Evolutionary conservation across 2,797 vertebrate genomes (phyloP).

Genomic region (Cuculus canorus): DNA sequence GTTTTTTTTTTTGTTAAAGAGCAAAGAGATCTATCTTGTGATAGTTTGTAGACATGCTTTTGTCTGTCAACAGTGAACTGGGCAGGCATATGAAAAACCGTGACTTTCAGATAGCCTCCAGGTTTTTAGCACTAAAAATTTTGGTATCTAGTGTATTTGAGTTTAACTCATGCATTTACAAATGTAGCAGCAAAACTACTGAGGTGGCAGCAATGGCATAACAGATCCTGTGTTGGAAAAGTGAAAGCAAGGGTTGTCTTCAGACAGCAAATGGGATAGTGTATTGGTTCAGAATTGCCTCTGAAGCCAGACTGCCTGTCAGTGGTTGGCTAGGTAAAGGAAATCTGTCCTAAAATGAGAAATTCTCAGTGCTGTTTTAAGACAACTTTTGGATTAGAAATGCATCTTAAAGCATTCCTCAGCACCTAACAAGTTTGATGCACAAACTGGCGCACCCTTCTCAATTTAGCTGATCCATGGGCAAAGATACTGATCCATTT

Average conservation of each 20-base stretch:
- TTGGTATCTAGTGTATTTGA: background rate
- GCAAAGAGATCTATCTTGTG: background rate
- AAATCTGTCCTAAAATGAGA: background rate
- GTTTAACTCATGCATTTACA: background rate
- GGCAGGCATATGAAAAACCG: background rate
- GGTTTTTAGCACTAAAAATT: background rate
- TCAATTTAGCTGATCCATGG: background rate
- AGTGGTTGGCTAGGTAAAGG: background rate
- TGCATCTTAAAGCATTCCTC: background rate
- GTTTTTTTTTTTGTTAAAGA: background rate
- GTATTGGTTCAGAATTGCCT: background rate
- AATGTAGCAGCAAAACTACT: background rate
- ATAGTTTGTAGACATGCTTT: background rate
- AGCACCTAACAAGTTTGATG: background rate
- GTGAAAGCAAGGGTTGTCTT: background rate
- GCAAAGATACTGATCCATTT: background rate
- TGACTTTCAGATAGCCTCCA: background rate
- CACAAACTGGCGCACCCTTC: background rate
- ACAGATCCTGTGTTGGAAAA: background rate
- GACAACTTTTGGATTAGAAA: background rate
- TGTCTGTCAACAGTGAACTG: background rate
- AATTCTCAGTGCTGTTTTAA: background rate
- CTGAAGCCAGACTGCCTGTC: background rate
- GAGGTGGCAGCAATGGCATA: background rate
- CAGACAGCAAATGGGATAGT: background rate